Percentiles rank a stretch among this genome's conserved stretches.
Evolutionary conservation across 2,888 invertebrate genomes (phyloP).

Genomic region (Heliconius sara): DNA sequence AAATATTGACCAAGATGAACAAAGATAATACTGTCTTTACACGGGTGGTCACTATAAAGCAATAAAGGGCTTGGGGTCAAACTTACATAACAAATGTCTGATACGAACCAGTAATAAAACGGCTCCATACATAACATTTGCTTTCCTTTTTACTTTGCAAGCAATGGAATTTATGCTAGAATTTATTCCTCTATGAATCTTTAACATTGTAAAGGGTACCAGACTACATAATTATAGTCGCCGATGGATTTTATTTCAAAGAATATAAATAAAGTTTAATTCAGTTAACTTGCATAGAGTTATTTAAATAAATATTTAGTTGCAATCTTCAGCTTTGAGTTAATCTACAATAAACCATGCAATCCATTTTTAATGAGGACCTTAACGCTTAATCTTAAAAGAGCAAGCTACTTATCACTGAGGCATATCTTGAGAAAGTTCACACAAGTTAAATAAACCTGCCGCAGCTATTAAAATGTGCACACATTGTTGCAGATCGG

Average conservation of each 20-base stretch:
- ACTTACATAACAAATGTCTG: constrained; percentile 50
- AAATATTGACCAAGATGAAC: constrained; percentile 73
- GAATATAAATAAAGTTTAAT: neutral
- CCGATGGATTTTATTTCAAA: constrained; percentile 6
- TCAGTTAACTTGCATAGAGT: neutral
- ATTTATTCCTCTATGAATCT: constrained; percentile 32
- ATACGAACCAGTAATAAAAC: constrained; percentile 49
- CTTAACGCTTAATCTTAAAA: constrained; percentile 39
- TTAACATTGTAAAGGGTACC: constrained; percentile 18
- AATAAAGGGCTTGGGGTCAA: constrained; percentile 55
- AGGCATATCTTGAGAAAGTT: constrained; percentile 68
- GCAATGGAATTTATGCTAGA: constrained; percentile 37
- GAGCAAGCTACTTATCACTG: constrained; percentile 54
- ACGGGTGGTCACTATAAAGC: constrained; percentile 58
- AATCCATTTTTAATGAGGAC: constrained; percentile 34
- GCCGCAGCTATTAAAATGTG: constrained; percentile 56
- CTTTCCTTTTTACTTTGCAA: constrained; percentile 40
- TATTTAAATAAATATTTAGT: constrained; percentile 16
- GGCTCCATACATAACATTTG: constrained; percentile 47
- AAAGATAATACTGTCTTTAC: constrained; percentile 59
- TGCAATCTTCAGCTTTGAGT: neutral
- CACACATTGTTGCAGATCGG: constrained; percentile 88
- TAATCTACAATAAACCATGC: constrained; percentile 26
- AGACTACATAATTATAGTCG: constrained; percentile 4
- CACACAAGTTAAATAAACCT: constrained; percentile 65